Evolutionary conservation across 1,140 invertebrate species (phyloP).

Genomic region (Solenopsis fugax): DNA sequence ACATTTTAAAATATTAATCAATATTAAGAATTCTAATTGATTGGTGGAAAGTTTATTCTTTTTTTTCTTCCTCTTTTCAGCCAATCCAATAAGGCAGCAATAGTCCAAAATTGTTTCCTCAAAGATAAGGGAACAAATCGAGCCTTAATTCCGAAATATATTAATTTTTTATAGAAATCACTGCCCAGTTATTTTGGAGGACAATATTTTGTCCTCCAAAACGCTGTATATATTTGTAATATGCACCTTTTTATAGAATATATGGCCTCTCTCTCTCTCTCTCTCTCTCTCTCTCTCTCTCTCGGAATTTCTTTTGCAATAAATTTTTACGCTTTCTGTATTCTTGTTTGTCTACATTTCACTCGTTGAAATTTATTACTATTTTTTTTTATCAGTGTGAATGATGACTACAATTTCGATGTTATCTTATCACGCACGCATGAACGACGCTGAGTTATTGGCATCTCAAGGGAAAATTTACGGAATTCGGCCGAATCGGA

Average conservation of each 20-base stretch:
- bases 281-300: not conserved
- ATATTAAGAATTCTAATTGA: too few species aligned
- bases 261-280: not conserved
- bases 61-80: too few species aligned
- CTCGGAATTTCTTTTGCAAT: not conserved
- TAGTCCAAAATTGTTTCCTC: too few species aligned
- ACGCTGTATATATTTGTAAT: too few species aligned
- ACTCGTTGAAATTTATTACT: conserved; percentile 4
- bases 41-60: too few species aligned
- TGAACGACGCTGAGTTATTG: not conserved
- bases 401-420: not conserved
- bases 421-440: conserved; percentile 39
- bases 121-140: not conserved
- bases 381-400: not conserved
- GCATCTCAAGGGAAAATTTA: conserved; percentile 10
- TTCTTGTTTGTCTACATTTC: not conserved
- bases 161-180: not conserved
- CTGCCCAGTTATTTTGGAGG: too few species aligned
- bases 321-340: not conserved
- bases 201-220: too few species aligned
- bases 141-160: not conserved
- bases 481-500: not conserved
- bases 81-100: too few species aligned
- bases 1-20: too few species aligned
- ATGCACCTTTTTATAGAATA: not conserved